Conservation (phyloP, 2,113 vertebrate genomes). For the Riparia riparia region DNA sequence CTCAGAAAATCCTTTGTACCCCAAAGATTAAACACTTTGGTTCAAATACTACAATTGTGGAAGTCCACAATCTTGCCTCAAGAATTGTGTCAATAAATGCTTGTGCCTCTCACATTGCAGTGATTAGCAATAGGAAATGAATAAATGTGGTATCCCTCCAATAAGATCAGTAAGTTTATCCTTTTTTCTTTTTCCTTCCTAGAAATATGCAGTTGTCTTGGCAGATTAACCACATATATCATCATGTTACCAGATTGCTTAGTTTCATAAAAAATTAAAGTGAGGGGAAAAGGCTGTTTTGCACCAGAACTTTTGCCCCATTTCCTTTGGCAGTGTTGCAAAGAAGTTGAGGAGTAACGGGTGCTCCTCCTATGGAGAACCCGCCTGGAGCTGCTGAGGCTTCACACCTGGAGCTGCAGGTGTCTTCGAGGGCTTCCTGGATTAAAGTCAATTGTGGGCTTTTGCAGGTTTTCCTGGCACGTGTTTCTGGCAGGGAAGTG, state of each 20-base stretch:
- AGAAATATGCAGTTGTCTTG: background rate
- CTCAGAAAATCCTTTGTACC: background rate
- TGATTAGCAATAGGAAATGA: accelerated
- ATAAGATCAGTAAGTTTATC: background rate
- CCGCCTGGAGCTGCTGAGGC: accelerated
- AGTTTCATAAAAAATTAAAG: background rate
- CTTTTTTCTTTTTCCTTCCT: background rate
- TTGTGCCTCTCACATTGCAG: background rate
- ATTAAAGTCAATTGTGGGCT: accelerated
- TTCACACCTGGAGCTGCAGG: background rate
- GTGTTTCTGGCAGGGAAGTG: background rate
- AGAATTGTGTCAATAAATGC: accelerated
- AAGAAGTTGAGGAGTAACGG: accelerated
- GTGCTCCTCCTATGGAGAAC: accelerated
- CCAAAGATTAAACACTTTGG: background rate
- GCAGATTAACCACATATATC: background rate
- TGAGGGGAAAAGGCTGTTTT: accelerated
- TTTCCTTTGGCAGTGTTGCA: accelerated
- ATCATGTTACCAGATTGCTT: background rate
- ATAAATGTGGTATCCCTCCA: background rate
- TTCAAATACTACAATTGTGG: background rate
- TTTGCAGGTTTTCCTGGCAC: background rate
- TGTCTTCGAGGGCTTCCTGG: accelerated
- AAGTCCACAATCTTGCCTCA: background rate
- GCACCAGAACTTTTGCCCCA: accelerated